phyloP scores from a whole-genome alignment of 2,797 vertebrate genomes.

The Chelonia mydas region DNA sequence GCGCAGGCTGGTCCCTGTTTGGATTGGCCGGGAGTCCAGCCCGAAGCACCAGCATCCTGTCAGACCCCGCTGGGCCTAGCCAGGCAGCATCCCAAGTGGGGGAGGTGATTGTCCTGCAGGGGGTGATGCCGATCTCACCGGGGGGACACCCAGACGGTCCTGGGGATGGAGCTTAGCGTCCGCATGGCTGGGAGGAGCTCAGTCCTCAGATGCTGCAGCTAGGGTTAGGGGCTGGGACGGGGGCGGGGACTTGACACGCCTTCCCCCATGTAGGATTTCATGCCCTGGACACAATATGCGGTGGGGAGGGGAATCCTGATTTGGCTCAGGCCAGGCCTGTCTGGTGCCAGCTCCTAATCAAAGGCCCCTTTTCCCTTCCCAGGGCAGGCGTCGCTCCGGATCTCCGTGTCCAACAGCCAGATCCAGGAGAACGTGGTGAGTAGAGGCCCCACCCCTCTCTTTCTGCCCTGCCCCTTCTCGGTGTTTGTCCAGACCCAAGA shows the following conservation, averaged over 20 bases:
- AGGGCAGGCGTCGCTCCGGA: slow-evolving; percentile 92
- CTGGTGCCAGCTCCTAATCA: background rate
- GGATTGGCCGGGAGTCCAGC: background rate
- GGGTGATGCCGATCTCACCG: background rate
- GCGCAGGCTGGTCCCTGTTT: background rate
- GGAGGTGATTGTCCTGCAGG: no score
- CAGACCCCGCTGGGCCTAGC: background rate
- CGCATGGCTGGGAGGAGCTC: background rate
- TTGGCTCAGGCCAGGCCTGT: background rate
- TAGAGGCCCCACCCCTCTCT: background rate
- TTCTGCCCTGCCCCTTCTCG: background rate
- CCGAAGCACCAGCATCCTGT: background rate
- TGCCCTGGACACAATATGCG: no score
- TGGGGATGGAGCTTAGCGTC: background rate
- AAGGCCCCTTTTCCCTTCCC: background rate
- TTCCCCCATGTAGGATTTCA: background rate
- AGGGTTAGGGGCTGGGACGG: background rate
- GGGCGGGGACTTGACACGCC: background rate
- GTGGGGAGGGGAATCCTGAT: no score
- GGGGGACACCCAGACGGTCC: background rate
- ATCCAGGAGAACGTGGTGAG: slow-evolving; percentile 93
- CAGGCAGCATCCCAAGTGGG: background rate
- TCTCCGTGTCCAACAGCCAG: slow-evolving; percentile 93
- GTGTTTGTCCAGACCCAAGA: no score
- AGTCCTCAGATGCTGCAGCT: background rate